These are phyloP conservation scores for Callyntrura sp. DNA, from an alignment of 2,888 invertebrate species.

Conservation along the genomic window DNA sequence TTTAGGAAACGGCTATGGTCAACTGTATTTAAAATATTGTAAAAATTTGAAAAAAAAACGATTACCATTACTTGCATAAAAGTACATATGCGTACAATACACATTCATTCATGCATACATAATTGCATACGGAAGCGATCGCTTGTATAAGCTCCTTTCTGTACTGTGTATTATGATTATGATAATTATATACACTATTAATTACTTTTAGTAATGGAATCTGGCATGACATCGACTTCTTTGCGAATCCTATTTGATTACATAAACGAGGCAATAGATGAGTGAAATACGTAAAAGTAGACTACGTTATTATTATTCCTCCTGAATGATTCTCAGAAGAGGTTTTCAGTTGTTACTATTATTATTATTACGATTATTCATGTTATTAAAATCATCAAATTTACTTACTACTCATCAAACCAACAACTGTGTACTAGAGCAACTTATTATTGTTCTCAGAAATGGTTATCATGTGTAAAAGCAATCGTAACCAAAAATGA, in stretches of 20 bases:
- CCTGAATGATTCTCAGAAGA: slow-evolving; percentile 40
- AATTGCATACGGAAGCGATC: slow-evolving; percentile 27
- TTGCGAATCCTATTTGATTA: slow-evolving; percentile 56
- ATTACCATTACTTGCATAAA: slow-evolving; percentile 67
- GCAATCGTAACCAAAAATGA: slow-evolving; percentile 28
- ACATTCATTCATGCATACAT: slow-evolving; percentile 39
- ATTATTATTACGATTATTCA: slow-evolving; percentile 24
- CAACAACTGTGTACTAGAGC: slow-evolving; percentile 28
- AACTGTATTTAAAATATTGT: slow-evolving; percentile 65
- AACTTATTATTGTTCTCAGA: slow-evolving; percentile 29
- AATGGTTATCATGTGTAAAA: slow-evolving; percentile 34
- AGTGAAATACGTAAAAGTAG: slow-evolving; percentile 51
- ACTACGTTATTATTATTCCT: slow-evolving; percentile 29
- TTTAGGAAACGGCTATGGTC: slow-evolving; percentile 72
- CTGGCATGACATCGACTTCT: slow-evolving; percentile 74
- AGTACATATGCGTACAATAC: slow-evolving; percentile 41
- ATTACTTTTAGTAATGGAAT: slow-evolving; percentile 64
- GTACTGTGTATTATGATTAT: slow-evolving; percentile 46
- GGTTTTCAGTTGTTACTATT: slow-evolving; percentile 45
- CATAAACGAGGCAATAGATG: slow-evolving; percentile 48
- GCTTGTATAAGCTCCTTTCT: slow-evolving; percentile 55
- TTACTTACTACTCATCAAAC: slow-evolving; percentile 36
- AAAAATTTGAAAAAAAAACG: slow-evolving; percentile 53
- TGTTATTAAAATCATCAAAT: slow-evolving; percentile 38
- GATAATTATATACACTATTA: slow-evolving; percentile 47